Evolutionary conservation across 2,113 vertebrate genomes (phyloP), one percentile per base, ranked within the genome.

Genomic region (Solenodon paradoxus): DNA sequence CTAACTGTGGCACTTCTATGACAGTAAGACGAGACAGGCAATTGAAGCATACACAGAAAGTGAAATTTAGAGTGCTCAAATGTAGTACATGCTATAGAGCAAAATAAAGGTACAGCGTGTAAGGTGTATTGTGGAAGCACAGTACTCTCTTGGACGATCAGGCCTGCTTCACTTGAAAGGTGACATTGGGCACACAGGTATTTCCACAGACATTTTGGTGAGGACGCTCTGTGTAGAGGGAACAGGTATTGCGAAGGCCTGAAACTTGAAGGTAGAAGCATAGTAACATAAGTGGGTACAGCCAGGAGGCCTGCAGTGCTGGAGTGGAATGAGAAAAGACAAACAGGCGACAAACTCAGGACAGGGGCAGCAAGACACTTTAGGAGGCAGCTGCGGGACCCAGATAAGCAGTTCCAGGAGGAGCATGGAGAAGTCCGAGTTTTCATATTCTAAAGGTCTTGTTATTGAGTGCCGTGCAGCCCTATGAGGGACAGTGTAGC

Each of bases 301-400:
- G 1, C 9, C 28, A 72, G 49, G 63, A 55, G 1, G 2, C 16
- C 49, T 66, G 9, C 28, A 66, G 55, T 4, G 15, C 42, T 71
- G 24, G 45, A 42, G 40, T 10, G 20, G 61, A 40, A 40, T 4
- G 11, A 40, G 38, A 45, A n/a, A 42, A 11, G 2, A 38, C 24
- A 40, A 45, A 24, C 1, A 5, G 57, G 10, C 26, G 3, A 57
- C 17, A 12, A 20, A 63, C 28, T 32, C 17, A 53, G n/a, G 28
- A 17, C 17, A 71, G 66, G 88, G 15, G n/a, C n/a, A 40, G 35
- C 0, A 2, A 40, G 85, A 35, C 0, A 51, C 42, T 19, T 17
- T 13, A 55, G 49, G 32, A 53, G 16, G 26, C 30, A 40, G 4
- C 19, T 2, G 0, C 0, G 2, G 57, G 3, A 16, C 69, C 30